Percentiles rank a stretch among this genome's conserved stretches.
Conservation (phyloP, 1,140 invertebrate genomes). For the Fopius arisanus region DNA sequence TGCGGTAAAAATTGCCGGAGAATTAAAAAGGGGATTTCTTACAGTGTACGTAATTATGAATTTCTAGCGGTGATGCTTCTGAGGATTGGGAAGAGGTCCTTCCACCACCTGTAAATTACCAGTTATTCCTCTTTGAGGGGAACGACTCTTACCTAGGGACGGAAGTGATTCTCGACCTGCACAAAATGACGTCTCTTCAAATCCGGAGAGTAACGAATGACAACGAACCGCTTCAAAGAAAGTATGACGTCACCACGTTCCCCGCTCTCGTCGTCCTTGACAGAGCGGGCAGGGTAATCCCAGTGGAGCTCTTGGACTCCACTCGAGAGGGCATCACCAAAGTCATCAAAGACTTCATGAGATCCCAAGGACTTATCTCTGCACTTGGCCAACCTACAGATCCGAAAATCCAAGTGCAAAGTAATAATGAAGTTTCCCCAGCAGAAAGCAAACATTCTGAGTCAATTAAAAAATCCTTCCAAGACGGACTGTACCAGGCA, state of each 20-base stretch:
- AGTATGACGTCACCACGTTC: slow-evolving; percentile 62
- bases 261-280: slow-evolving; percentile 66
- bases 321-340: slow-evolving; percentile 58
- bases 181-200: slow-evolving; percentile 63
- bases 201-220: slow-evolving; percentile 66
- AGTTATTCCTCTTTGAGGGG: slow-evolving; percentile 72
- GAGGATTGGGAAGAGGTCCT: slow-evolving; percentile 60
- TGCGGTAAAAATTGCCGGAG: too few relatives aligned
- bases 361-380: slow-evolving; percentile 51
- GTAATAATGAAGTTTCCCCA: too few relatives aligned
- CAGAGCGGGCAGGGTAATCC: slow-evolving; percentile 51
- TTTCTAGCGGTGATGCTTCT: slow-evolving; percentile 49
- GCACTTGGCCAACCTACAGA: slow-evolving; percentile 26
- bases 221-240: slow-evolving; percentile 63
- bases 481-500: slow-evolving; percentile 76
- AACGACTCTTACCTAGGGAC: slow-evolving; percentile 67
- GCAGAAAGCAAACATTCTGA: neutral
- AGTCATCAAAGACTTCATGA: slow-evolving; percentile 62
- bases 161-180: slow-evolving; percentile 72
- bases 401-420: neutral
- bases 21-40: too few relatives aligned
- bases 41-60: too few relatives aligned
- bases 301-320: slow-evolving; percentile 57
- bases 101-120: slow-evolving; percentile 52
- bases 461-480: neutral